Base-by-base conservation (phyloP, 2,797 vertebrate species). In the Coendou prehensilis region DNA sequence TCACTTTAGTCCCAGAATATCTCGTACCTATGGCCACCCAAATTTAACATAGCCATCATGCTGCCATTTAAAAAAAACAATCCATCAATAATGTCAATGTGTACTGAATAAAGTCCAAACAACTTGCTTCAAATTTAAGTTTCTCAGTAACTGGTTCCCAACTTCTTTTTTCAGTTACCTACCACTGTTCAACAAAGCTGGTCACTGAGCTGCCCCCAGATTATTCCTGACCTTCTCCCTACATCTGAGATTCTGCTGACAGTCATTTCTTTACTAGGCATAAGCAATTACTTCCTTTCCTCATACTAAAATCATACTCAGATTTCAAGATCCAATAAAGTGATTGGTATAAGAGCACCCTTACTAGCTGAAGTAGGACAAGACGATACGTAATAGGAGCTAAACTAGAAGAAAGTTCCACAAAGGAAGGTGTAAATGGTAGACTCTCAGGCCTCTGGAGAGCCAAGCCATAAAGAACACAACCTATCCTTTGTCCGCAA, bases 271-370 rank as follows among this genome's bases (percentile, higher is more conserved):
- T 85, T 82, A 56, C 28, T 6, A 67, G 28, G 15, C 30, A 83
- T 63, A 83, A 85, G 8, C 37, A 92, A 52, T 22, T 88, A 71
- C 15, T 57, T 88, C 23, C 9, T 37, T 9, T 86, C 20, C 50
- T 73, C 14, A 54, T 30, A 81, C 1, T 81, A 95, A 94, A 90
- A 81, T 67, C 30, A 91, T 54, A 85, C 88, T 61, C 11, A 33
- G 52, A n/a, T 90, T 87, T 64, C n/a, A 81, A 86, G 64, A 84
- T 15, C 37, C 56, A 97, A 69, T 63, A 89, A 50, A 95, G 37
- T 69, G 50, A 30, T 33, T 50, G 47, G 45, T 28, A 63, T 28
- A 87, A 89, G 69, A 59, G 20, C 15, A 23, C 6, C 50, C 10
- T 78, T 52, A 47, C 28, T 73, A n/a, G 9, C 52, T 63, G 9